These are phyloP conservation scores for Cryptoprocta ferox DNA, from an alignment of 2,797 vertebrate genomes.

Conservation along the genomic window DNA sequence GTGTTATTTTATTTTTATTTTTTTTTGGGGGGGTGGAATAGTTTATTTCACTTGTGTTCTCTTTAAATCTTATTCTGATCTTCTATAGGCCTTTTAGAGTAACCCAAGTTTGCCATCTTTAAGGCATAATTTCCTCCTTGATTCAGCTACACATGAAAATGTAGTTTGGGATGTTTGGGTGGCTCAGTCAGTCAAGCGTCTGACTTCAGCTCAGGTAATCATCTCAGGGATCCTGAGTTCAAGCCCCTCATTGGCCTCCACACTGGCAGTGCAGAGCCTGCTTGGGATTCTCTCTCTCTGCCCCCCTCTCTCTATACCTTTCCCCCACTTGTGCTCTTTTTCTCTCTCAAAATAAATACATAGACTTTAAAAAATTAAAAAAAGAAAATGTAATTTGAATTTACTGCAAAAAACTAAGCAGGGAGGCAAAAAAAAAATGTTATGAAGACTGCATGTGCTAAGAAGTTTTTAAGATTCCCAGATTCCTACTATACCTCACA, in stretches of 20 bases:
- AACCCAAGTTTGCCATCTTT: conserved; percentile 33
- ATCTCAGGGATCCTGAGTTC: no score
- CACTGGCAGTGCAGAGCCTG: no score
- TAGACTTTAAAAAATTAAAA: no score
- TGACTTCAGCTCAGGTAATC: no score
- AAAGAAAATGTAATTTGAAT: conserved; percentile 70
- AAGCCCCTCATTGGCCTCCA: no score
- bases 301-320: no score
- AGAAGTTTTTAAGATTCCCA: conserved; percentile 50
- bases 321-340: no score
- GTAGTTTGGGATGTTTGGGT: not conserved
- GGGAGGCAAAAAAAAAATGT: conserved; percentile 57
- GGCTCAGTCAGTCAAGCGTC: no score
- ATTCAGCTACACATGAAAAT: conserved; percentile 71
- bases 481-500: conserved; percentile 57
- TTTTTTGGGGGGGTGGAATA: not conserved
- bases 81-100: conserved; percentile 2
- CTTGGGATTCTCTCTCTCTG: no score
- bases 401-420: conserved; percentile 62
- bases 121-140: conserved; percentile 47
- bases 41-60: conserved; percentile 42
- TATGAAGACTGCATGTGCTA: conserved; percentile 9
- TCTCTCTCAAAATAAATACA: no score
- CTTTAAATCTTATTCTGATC: conserved; percentile 43
- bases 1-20: not conserved